Conservation (phyloP, 2,113 vertebrate genomes). For the Archilochus colubris region DNA sequence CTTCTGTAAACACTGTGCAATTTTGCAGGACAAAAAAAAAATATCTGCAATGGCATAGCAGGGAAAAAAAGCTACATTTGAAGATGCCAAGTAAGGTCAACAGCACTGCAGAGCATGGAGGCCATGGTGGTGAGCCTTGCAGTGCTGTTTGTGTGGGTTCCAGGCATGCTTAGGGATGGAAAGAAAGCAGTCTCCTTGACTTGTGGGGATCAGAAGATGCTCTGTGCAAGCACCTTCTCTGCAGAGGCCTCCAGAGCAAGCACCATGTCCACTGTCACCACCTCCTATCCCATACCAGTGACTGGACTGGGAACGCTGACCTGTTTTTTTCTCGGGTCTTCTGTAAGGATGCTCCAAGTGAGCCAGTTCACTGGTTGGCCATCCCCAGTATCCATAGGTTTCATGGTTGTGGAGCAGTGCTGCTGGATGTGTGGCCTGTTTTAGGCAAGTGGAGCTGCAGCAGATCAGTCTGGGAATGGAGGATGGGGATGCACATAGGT, state of each 20-base stretch:
- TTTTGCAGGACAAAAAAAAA: not conserved
- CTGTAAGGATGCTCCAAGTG: not conserved
- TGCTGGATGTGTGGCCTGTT: not conserved
- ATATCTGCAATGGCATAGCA: not conserved
- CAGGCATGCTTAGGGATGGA: not conserved
- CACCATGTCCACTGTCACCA: not conserved
- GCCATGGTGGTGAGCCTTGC: not conserved
- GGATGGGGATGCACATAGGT: rapidly evolving
- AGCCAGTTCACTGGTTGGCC: not conserved
- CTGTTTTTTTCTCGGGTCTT: not conserved
- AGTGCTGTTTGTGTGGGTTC: not conserved
- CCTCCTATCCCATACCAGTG: not conserved
- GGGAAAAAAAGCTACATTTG: not conserved
- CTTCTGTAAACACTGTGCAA: not conserved
- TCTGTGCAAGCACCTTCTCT: not conserved
- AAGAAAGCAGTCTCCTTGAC: not conserved
- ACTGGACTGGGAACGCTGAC: not conserved
- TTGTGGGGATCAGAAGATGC: not conserved
- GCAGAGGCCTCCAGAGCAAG: not conserved
- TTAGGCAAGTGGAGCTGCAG: not conserved
- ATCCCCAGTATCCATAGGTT: not conserved
- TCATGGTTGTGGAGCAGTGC: not conserved
- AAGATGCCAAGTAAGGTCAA: not conserved
- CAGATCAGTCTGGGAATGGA: not conserved
- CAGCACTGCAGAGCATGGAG: rapidly evolving